Conservation (phyloP, 1,140 invertebrate genomes). For the Panagrolaimus sp. region DNA sequence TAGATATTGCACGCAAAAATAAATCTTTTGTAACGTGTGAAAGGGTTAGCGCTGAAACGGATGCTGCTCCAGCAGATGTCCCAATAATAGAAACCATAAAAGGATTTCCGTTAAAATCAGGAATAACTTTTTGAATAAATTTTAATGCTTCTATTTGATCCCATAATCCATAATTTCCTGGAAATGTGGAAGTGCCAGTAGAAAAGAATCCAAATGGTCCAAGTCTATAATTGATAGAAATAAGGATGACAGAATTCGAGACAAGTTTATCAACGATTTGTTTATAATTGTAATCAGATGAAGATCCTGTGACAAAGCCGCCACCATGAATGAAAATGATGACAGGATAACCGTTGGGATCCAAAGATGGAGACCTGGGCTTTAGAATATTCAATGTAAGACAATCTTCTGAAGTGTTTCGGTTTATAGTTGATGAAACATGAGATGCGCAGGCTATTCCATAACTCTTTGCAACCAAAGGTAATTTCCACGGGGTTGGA, state of each 20-base stretch:
- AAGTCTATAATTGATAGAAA: not conserved
- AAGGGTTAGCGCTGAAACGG: not conserved
- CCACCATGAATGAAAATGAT: slow-evolving; percentile 21
- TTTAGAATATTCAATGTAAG: slow-evolving; percentile 18
- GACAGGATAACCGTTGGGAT: slow-evolving; percentile 1
- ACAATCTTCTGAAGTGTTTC: slow-evolving; percentile 17
- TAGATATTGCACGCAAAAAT: not conserved
- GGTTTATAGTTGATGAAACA: not conserved
- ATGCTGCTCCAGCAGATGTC: slow-evolving; percentile 72
- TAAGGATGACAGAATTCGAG: slow-evolving; percentile 16
- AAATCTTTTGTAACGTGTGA: not conserved
- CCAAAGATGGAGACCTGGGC: not conserved
- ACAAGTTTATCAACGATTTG: slow-evolving; percentile 10
- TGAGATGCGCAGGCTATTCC: not conserved
- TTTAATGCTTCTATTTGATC: slow-evolving; percentile 66
- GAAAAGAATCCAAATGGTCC: slow-evolving; percentile 17
- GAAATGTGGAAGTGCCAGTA: not conserved
- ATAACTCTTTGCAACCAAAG: not conserved
- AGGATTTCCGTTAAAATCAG: slow-evolving; percentile 81
- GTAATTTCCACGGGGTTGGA: not conserved
- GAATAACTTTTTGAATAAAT: slow-evolving; percentile 72
- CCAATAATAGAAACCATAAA: slow-evolving; percentile 85
- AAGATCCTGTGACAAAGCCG: not conserved
- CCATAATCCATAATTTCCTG: slow-evolving; percentile 17
- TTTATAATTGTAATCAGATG: not conserved